Conservation (phyloP, 2,797 vertebrate species). For the Coranthus polyacanthus region DNA sequence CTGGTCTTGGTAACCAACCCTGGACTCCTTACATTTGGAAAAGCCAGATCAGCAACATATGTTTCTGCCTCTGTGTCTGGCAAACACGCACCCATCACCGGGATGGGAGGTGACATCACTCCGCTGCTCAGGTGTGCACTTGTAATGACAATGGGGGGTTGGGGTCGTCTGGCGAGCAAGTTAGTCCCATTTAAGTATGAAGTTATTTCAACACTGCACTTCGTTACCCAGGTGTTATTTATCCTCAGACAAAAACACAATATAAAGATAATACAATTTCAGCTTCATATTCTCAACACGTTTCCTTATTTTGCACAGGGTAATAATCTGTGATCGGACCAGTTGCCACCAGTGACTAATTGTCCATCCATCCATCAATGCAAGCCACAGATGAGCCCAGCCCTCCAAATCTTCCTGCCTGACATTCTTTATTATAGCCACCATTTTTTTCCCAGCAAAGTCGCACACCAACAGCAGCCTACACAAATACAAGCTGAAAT, state of each 20-base stretch:
- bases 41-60: slow-evolving; percentile 78
- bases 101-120: slow-evolving; percentile 72
- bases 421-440: neutral
- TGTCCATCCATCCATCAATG: slow-evolving; percentile 8
- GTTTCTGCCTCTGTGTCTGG: slow-evolving; percentile 75
- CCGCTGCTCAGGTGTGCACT: slow-evolving; percentile 62
- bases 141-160: slow-evolving; percentile 36
- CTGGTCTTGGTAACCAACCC: slow-evolving; percentile 71
- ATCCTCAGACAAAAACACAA: slow-evolving; percentile 9
- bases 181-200: slow-evolving; percentile 37
- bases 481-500: slow-evolving; percentile 47
- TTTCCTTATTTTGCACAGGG: neutral
- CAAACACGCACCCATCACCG: slow-evolving; percentile 63
- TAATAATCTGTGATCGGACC: neutral
- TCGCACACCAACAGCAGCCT: slow-evolving; percentile 29
- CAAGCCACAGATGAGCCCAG: slow-evolving; percentile 5
- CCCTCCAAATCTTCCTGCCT: slow-evolving; percentile 29
- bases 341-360: neutral
- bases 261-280: no score
- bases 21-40: slow-evolving; percentile 76
- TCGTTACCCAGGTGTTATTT: slow-evolving; percentile 29
- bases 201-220: slow-evolving; percentile 12
- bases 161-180: slow-evolving; percentile 19
- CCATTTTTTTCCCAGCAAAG: neutral
- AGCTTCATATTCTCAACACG: neutral